These are phyloP conservation scores for Sinella curviseta DNA, from an alignment of 1,140 invertebrate species.

Conservation along the genomic window DNA sequence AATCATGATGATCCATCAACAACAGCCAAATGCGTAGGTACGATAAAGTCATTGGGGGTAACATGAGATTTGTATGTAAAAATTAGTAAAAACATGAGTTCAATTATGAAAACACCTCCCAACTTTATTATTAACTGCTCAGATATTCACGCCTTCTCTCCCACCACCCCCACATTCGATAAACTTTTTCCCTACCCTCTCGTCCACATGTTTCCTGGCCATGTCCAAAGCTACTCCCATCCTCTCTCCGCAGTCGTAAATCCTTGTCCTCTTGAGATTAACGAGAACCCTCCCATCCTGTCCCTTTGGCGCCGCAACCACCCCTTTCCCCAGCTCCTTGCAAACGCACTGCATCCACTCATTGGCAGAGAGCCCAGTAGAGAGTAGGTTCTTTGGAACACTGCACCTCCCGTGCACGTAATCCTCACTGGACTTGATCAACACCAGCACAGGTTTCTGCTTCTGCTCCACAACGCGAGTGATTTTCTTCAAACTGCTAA, in stretches of 20 bases:
- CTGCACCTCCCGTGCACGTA: slow-evolving; percentile 64
- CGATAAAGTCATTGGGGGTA: too few species aligned
- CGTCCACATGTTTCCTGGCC: slow-evolving; percentile 28
- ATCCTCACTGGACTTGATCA: slow-evolving; percentile 59
- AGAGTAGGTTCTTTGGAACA: slow-evolving; percentile 61
- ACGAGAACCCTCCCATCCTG: slow-evolving; percentile 60
- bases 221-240: slow-evolving; percentile 25
- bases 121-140: too few species aligned
- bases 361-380: slow-evolving; percentile 62
- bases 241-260: slow-evolving; percentile 54
- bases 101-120: too few species aligned
- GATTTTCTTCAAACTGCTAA: slow-evolving; percentile 42
- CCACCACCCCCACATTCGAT: not conserved
- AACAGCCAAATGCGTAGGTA: too few species aligned
- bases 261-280: slow-evolving; percentile 62
- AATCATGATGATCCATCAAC: too few species aligned
- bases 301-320: slow-evolving; percentile 56
- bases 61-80: too few species aligned
- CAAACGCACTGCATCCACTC: slow-evolving; percentile 63
- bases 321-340: slow-evolving; percentile 57
- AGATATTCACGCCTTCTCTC: too few species aligned
- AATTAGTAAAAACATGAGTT: too few species aligned
- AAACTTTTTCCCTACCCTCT: not conserved
- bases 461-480: slow-evolving; percentile 29
- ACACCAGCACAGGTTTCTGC: slow-evolving; percentile 61